A percentile compares a stretch with the other conserved stretches of the same genome.
phyloP scores from a whole-genome alignment of 2,113 vertebrate genomes.

The Bubalus kerabau region DNA sequence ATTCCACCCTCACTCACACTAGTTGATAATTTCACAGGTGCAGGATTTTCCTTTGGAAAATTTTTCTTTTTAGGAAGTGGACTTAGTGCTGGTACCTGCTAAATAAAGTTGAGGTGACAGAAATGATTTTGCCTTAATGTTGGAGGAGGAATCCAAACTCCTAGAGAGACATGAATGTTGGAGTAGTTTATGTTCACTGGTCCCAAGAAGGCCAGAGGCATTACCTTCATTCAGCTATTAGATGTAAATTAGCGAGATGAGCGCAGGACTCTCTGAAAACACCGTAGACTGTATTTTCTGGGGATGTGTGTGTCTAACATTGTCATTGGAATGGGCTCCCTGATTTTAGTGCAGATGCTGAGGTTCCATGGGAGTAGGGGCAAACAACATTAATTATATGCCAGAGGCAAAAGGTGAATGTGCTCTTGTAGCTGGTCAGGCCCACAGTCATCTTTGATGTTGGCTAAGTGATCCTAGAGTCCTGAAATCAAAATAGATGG shows the following conservation, averaged over 20 bases:
- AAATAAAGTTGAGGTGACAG: neutral
- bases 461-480: neutral
- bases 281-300: neutral
- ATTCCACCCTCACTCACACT: neutral
- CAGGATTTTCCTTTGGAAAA: conserved; percentile 12
- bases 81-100: neutral
- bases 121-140: neutral
- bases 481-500: neutral
- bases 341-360: neutral
- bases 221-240: neutral
- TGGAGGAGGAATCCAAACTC: neutral
- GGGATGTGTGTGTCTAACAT: no score
- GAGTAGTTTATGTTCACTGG: neutral
- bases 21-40: neutral
- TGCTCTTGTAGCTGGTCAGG: neutral
- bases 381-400: neutral
- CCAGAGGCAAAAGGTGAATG: neutral
- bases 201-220: neutral
- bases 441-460: neutral
- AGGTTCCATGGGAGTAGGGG: neutral
- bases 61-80: neutral
- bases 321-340: neutral
- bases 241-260: neutral
- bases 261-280: neutral
- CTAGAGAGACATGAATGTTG: neutral